Evolutionary conservation across 2,797 vertebrate genomes (phyloP).

Genomic region (Pogonophryne albipinna): DNA sequence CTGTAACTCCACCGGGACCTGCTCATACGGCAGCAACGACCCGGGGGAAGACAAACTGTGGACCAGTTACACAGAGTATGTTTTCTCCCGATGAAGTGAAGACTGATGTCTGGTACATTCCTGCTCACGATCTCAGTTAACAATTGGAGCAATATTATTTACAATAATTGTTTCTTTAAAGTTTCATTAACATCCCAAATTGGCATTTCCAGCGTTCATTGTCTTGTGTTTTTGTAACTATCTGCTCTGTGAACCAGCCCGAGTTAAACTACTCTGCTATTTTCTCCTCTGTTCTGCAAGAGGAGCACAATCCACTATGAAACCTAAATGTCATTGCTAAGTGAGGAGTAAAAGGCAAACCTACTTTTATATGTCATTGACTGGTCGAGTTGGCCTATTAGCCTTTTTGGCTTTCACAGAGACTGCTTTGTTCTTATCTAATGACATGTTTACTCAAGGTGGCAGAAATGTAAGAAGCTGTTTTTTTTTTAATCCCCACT

Average conservation of each 20-base stretch:
- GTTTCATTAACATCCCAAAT: neutral
- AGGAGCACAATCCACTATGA: neutral
- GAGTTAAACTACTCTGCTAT: slow-evolving; percentile 9
- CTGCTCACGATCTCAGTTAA: neutral
- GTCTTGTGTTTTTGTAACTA: neutral
- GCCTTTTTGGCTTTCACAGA: slow-evolving; percentile 28
- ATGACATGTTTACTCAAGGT: slow-evolving; percentile 4
- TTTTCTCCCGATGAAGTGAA: slow-evolving; percentile 85
- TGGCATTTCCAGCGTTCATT: neutral
- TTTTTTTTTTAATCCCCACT: neutral
- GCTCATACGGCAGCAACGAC: slow-evolving; percentile 89
- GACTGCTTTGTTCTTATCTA: slow-evolving; percentile 15
- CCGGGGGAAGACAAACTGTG: slow-evolving; percentile 95
- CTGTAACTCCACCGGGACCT: slow-evolving; percentile 93
- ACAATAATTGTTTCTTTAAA: neutral
- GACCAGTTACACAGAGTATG: slow-evolving; percentile 97
- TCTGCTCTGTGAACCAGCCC: neutral
- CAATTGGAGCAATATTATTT: neutral
- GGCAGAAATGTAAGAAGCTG: slow-evolving; percentile 20
- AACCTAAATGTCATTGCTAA: slow-evolving; percentile 3
- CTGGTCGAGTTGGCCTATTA: neutral
- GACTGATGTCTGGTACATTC: no score
- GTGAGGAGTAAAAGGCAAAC: neutral
- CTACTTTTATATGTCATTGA: neutral
- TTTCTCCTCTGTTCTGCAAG: neutral